Evolutionary conservation across 2,797 vertebrate species (phyloP).

Genomic region (Coracias cyanogaster): DNA sequence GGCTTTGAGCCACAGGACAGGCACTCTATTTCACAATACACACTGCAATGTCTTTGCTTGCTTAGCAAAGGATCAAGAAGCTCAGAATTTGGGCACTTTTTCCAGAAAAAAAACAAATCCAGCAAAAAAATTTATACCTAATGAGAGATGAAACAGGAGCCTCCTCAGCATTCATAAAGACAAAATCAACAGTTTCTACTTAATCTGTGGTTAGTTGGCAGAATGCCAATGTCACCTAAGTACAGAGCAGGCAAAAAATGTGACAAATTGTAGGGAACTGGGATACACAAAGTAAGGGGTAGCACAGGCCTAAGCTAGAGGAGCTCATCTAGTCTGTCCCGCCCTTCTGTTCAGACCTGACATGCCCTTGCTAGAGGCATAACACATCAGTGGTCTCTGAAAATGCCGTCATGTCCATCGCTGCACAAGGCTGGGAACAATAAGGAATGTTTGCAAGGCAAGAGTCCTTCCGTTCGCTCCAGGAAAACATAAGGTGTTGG

Average conservation of each 20-base stretch:
- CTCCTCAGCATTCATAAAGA: neutral
- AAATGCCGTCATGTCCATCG: neutral
- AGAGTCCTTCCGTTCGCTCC: neutral
- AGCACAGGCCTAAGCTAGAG: neutral
- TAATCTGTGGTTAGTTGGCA: accelerated
- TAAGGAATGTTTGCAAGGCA: neutral
- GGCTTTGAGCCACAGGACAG: neutral
- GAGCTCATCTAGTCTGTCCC: neutral
- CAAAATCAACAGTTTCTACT: neutral
- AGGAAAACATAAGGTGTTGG: neutral
- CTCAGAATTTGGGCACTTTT: neutral
- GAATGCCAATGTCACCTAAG: neutral
- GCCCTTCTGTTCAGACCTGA: neutral
- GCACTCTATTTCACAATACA: neutral
- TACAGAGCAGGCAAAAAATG: too few species aligned
- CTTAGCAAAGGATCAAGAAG: neutral
- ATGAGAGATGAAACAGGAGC: neutral
- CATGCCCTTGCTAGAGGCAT: too few species aligned
- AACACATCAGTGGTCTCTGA: neutral
- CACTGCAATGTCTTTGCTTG: accelerated
- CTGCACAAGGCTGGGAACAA: neutral
- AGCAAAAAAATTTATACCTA: neutral
- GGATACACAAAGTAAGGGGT: neutral
- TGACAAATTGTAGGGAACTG: neutral
- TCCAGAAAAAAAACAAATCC: neutral